phyloP scores from a whole-genome alignment of 2,888 invertebrate species.

The Drosophila rellima region DNA sequence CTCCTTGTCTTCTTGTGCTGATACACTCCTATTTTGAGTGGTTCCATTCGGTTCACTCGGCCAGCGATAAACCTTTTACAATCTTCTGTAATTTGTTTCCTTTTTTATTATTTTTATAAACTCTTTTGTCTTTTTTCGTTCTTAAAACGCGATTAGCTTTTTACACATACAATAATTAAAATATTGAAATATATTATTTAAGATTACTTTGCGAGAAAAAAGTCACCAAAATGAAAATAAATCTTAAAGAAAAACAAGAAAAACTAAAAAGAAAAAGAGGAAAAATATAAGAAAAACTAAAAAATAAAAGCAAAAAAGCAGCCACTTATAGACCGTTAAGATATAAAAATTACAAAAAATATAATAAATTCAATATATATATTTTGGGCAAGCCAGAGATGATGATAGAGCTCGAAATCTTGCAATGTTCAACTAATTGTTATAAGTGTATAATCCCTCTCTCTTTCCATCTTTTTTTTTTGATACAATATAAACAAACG shows the following conservation, averaged over 20 bases:
- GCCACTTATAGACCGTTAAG: conserved; percentile 52
- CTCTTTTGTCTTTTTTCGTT: conserved; percentile 28
- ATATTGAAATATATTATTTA: conserved; percentile 71
- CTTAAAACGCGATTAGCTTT: conserved; percentile 71
- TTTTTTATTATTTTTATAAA: conserved; percentile 10
- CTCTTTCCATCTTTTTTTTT: conserved; percentile 53
- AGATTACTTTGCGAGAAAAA: conserved; percentile 49
- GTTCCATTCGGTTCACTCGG: conserved; percentile 12
- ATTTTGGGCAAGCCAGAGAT: conserved; percentile 27
- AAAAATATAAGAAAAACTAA: conserved; percentile 32
- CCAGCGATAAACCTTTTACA: conserved; percentile 48
- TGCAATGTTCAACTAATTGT: conserved; percentile 13
- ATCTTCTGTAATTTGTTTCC: conserved; percentile 39
- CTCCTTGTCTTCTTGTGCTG: conserved; percentile 22
- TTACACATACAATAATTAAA: conserved; percentile 72
- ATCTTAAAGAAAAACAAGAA: conserved; percentile 18
- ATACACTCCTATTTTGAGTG: conserved; percentile 43
- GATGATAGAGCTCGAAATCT: conserved; percentile 23
- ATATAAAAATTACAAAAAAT: conserved; percentile 3
- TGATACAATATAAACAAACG: conserved; percentile 68
- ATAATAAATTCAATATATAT: conserved; percentile 9
- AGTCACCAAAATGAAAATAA: conserved; percentile 16
- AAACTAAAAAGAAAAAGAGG: conserved; percentile 30
- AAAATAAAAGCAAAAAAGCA: conserved; percentile 33
- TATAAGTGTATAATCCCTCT: conserved; percentile 34